These are phyloP conservation scores for Falcunculus frontatus DNA, from an alignment of 2,113 vertebrate genomes.

Conservation along the genomic window DNA sequence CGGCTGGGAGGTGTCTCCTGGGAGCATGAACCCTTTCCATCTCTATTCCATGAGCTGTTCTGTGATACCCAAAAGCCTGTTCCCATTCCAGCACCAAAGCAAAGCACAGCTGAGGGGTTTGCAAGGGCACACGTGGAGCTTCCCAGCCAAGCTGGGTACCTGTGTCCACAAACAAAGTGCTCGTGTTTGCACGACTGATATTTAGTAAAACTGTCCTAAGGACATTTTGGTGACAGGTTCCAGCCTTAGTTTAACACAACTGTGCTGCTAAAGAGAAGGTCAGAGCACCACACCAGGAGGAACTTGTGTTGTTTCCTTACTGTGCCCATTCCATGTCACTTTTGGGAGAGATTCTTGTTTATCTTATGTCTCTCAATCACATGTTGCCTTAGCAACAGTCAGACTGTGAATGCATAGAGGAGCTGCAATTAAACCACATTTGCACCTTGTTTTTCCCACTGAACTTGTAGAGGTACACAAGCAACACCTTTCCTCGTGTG, in stretches of 20 bases:
- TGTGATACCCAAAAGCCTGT: accelerated
- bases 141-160: not conserved
- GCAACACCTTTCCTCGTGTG: not conserved
- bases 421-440: slow-evolving; percentile 60
- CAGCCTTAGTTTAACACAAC: not conserved
- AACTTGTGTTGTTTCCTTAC: not conserved
- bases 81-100: not conserved
- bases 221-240: not conserved
- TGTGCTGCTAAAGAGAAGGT: not conserved
- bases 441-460: not conserved
- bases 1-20: not conserved
- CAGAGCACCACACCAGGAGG: not conserved
- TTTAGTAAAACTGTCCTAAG: not conserved
- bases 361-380: slow-evolving; percentile 60
- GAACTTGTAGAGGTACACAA: not conserved
- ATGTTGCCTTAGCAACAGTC: slow-evolving; percentile 78
- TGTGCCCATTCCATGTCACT: not conserved
- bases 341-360: slow-evolving; percentile 57
- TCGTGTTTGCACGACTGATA: not conserved
- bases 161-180: not conserved
- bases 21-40: not conserved
- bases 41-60: accelerated
- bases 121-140: not conserved
- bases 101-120: not conserved
- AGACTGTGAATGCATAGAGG: slow-evolving; percentile 72